Conservation (phyloP, 2,888 invertebrate genomes). For the Callinectes sapidus region DNA sequence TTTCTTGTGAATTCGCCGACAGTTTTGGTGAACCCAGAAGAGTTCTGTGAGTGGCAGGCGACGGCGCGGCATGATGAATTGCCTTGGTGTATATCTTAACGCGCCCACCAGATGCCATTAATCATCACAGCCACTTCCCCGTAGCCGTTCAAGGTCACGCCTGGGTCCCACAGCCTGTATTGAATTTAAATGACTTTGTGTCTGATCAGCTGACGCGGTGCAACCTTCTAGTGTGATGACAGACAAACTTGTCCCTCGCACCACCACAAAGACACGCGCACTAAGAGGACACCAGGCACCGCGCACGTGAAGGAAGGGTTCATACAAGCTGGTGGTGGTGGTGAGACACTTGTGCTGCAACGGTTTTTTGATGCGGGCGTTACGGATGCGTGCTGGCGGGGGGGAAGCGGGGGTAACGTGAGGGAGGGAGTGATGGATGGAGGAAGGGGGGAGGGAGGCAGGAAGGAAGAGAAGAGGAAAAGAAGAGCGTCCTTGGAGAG, state of each 20-base stretch:
- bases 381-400: conserved; percentile 4
- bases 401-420: neutral
- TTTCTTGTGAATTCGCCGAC: neutral
- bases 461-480: no score
- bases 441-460: neutral
- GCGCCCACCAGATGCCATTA: neutral
- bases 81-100: neutral
- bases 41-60: neutral
- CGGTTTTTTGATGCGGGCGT: neutral
- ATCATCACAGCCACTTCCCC: neutral
- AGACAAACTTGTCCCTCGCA: neutral
- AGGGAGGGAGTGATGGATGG: neutral
- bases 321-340: neutral
- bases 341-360: neutral
- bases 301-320: neutral
- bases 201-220: neutral
- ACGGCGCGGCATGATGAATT: neutral
- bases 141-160: neutral
- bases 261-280: neutral
- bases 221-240: neutral
- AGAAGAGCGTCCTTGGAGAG: neutral
- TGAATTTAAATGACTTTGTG: neutral
- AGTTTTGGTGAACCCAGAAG: neutral
- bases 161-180: neutral
- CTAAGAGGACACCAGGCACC: neutral